phyloP scores from a whole-genome alignment of 2,888 invertebrate genomes.

The Deladenus siricidicola region DNA sequence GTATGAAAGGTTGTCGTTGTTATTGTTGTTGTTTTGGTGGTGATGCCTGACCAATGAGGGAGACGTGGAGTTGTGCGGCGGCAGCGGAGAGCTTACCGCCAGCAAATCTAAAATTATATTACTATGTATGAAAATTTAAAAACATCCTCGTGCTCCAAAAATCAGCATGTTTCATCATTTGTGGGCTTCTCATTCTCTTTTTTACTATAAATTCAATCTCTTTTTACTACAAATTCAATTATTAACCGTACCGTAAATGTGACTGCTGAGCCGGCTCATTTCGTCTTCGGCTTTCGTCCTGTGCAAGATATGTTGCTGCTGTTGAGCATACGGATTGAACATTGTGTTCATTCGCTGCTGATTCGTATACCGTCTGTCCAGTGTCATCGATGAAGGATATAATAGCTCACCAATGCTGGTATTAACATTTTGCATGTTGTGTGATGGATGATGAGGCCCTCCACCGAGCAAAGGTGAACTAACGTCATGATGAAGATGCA shows the following conservation, averaged over 20 bases:
- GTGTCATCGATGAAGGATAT: slow-evolving; percentile 6
- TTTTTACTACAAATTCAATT: background rate
- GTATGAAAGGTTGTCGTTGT: background rate
- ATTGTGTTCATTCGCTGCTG: background rate
- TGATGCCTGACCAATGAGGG: background rate
- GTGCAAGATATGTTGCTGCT: slow-evolving; percentile 16
- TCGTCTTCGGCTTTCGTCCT: slow-evolving; percentile 27
- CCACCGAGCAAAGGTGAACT: background rate
- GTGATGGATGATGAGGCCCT: background rate
- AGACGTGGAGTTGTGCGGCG: too few relatives aligned
- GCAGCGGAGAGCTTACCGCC: background rate
- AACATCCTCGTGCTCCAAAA: background rate
- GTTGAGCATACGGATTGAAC: background rate
- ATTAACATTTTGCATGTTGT: background rate
- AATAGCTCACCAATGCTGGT: background rate
- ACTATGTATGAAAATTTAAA: background rate
- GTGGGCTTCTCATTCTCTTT: background rate
- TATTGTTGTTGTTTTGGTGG: background rate
- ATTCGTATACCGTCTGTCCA: slow-evolving; percentile 16
- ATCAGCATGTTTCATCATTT: background rate
- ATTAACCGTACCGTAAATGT: slow-evolving; percentile 18
- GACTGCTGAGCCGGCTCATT: slow-evolving; percentile 28
- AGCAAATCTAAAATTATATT: background rate
- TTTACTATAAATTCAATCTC: background rate
- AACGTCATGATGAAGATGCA: background rate